phyloP scores from a whole-genome alignment of 2,888 invertebrate genomes.

The Synergus umbraculus region DNA sequence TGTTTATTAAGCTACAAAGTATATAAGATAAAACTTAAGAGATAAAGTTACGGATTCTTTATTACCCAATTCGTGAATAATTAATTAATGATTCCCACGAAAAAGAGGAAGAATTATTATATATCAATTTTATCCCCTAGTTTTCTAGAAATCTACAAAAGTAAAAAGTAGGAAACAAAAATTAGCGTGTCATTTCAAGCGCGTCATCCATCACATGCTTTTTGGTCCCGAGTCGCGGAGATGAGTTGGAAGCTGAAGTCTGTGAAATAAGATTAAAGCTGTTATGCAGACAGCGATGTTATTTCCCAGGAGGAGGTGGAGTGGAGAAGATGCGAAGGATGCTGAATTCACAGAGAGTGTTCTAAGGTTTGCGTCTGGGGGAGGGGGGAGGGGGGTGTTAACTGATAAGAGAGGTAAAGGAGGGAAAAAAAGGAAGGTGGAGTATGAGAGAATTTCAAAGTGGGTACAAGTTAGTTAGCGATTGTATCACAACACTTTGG shows the following conservation, averaged over 20 bases:
- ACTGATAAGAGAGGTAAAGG: constrained; percentile 46
- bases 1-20: background rate
- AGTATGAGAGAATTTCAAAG: constrained; percentile 56
- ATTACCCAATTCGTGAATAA: background rate
- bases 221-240: constrained; percentile 4
- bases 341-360: constrained; percentile 51
- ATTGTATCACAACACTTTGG: constrained; percentile 51
- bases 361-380: constrained; percentile 45
- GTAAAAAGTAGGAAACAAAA: background rate
- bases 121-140: too few species aligned
- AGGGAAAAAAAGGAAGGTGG: background rate
- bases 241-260: constrained; percentile 48
- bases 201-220: background rate
- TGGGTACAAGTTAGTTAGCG: constrained; percentile 64
- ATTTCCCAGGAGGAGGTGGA: constrained; percentile 54
- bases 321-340: constrained; percentile 49
- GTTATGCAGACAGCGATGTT: constrained; percentile 58
- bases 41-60: background rate
- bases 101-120: too few species aligned
- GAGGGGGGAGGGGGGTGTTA: constrained; percentile 45
- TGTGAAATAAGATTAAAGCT: constrained; percentile 59
- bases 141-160: background rate
- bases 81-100: too few species aligned
- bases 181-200: constrained; percentile 35
- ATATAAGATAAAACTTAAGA: background rate